Evolutionary conservation across 2,888 invertebrate species (phyloP), one percentile per base, ranked within the genome.

Genomic region (Exephanes ischioxanthus): DNA sequence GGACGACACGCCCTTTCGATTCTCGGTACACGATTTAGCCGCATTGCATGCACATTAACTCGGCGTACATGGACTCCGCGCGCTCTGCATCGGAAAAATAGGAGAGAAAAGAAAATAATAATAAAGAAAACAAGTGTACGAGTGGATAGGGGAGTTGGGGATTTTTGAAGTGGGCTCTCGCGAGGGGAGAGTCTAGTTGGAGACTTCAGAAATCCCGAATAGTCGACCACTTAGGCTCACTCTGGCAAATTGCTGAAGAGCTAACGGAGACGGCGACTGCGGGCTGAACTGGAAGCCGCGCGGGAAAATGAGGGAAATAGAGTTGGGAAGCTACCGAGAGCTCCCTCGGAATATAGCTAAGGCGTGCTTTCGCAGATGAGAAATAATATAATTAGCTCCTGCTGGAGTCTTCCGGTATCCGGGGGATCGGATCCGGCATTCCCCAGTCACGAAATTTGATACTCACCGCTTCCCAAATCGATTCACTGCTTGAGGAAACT

Each of bases 111-210:
- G 19, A n/a, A 16, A 51, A 55, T 58, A 26, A 22, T 41, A 41
- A 45, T 26, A 33, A 41, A 48, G n/a, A 58, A 58, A 48, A 11
- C 22, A 22, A 3, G 26, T 58, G 22, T 26, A 11, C 26, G 58
- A 58, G 22, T 45, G 16, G 48, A 63, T 19, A 33, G 67, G 45
- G 1, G 68, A 33, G 37, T 51, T 30, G 63, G 51, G 45, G 33
- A 37, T 58, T 71, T 70, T 76, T 76, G 14, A 72, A 76, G 75
- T 67, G 68, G 30, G 22, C 6, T 86, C 77, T 51, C 71, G 4
- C 77, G 80, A 80, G 77, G 73, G 77, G 75, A 78, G 78, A 78
- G 67, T 80, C 86, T 84, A 84, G 84, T 80, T 80, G 81, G 80
- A 53, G 71, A 76, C 76, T 84, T 78, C 30, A 81, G 67, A 84